Base-by-base conservation (phyloP, 2,888 invertebrate genomes). In the Lasioglossum marginatum region DNA sequence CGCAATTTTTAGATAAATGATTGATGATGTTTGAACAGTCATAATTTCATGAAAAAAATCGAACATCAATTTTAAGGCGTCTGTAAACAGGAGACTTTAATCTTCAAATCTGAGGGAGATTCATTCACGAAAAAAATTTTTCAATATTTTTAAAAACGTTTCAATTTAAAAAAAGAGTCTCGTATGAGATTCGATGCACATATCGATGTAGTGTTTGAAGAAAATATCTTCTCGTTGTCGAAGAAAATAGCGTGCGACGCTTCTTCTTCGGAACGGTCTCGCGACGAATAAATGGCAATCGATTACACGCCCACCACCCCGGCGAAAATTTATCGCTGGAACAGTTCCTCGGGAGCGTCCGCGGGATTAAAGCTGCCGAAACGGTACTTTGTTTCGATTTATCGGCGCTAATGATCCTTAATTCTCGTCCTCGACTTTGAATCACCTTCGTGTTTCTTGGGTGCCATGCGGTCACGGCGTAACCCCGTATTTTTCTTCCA, bases 371-470 rank as follows among this genome's bases (percentile, higher is more conserved):
- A 86, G 60, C 81, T 79, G 82, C 48, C 81, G 87, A 87, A 87
- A 86, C 83, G 87, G 87, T 85, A 81, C 81, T 83, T 60, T 40
- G 57, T 63, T 66, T 74, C 85, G 87, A 89, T 89, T 89, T 89
- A 89, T 87, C 86, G 89, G 31, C 76, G 40, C 74, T 89, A 87
- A 89, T 83, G 87, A 79, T 71, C 86, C 81, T 87, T 89, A 78
- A 89, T 87, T 89, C 57, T 83, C 83, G 76, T 77, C 74, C 79
- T 83, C 78, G 70, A 48, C 40, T 80, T 72, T 16, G 45, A 48
- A 72, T 45, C 52, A 70, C 31, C 81, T 37, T 77, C 77, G 40
- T 37, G 34, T 76, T 72, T 73, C 82, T 76, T 63, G 63, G 16
- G 63, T 37, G 66, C 34, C 34, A 34, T n/a, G 78, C n/a, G 12